A percentile compares a stretch with the other conserved stretches of the same genome.
Evolutionary conservation across 2,888 invertebrate species (phyloP).

Genomic region (Mesorhabditis spiculigera): DNA sequence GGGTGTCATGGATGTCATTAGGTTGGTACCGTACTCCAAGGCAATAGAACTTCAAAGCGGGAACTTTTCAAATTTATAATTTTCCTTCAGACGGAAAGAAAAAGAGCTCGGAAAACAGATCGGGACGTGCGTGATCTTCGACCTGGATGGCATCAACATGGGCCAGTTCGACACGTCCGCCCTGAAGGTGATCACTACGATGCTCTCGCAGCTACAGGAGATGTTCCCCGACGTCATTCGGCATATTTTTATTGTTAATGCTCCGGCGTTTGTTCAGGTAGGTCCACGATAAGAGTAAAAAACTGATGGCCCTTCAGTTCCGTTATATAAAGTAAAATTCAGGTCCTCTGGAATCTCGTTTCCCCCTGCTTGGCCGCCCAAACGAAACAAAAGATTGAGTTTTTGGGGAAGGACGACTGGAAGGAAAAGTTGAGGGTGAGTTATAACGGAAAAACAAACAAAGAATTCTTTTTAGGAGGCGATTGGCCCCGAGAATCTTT

Average conservation of each 20-base stretch:
- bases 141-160: conserved; percentile 47
- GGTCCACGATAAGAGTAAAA: background rate
- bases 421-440: conserved; percentile 40
- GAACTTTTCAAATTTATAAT: background rate
- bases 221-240: conserved; percentile 53
- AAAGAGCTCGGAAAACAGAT: conserved; percentile 35
- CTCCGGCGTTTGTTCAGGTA: conserved; percentile 47
- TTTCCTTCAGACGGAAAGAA: conserved; percentile 27
- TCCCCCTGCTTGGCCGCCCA: conserved; percentile 48
- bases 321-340: too few species aligned
- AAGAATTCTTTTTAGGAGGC: conserved; percentile 31
- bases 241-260: conserved; percentile 45
- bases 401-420: conserved; percentile 45
- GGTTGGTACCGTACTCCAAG: conserved; percentile 16
- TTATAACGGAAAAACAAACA: background rate
- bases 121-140: conserved; percentile 51
- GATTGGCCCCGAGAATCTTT: conserved; percentile 47
- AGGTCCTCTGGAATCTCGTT: conserved; percentile 46
- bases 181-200: conserved; percentile 41
- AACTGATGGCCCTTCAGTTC: background rate
- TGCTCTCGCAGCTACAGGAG: conserved; percentile 47
- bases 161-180: conserved; percentile 39
- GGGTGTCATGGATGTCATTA: conserved; percentile 49
- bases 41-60: background rate
- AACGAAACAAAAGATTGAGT: conserved; percentile 50